Base-by-base conservation (phyloP, 37 sponge, comb jelly and placozoan genomes). In the Cliona cf. orientalis region DNA sequence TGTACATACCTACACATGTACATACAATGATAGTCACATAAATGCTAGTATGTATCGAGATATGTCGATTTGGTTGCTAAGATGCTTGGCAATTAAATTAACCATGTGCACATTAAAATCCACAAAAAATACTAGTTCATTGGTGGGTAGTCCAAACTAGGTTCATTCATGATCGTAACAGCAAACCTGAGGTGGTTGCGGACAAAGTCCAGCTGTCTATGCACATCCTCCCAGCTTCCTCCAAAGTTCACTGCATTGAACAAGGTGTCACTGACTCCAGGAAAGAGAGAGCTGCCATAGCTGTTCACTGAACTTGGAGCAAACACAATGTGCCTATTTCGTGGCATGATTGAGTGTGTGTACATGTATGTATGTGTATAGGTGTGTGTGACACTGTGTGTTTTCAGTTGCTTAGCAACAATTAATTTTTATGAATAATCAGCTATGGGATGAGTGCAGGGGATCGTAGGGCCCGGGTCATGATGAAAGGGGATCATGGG, bases 281-380 rank as follows among this genome's bases (percentile, higher is more conserved):
- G 97, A 58, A 96, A 96, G 23, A 72, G 60, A 61, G 94, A 80
- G 31, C 91, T 74, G 29, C 83, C 88, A 85, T 96, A 96, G 11
- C 46, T 33, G 76, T 96, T 88, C 71, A 71, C 71, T n/a, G 87
- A 83, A 46, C 93, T 93, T 35, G 93, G 93, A 29, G 93, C 97
- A 84, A 86, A 96, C 29, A 96, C 46, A 36, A 92, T 81, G 81
- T 96, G 97, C 53, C 97, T 96, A n/a, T n/a, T n/a, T n/a, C n/a
- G n/a, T n/a, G n/a, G n/a, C n/a, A n/a, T n/a, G n/a, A n/a, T n/a
- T n/a, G n/a, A n/a, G n/a, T n/a, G n/a, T n/a, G n/a, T n/a, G n/a
- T n/a, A n/a, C n/a, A n/a, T n/a, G 78, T 3, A 86, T 32, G 36
- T 19, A n/a, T n/a, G n/a, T n/a, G n/a, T n/a, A 29, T 5, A 38